phyloP scores from a whole-genome alignment of 2,888 invertebrate genomes.

The Drosophila diplacantha region DNA sequence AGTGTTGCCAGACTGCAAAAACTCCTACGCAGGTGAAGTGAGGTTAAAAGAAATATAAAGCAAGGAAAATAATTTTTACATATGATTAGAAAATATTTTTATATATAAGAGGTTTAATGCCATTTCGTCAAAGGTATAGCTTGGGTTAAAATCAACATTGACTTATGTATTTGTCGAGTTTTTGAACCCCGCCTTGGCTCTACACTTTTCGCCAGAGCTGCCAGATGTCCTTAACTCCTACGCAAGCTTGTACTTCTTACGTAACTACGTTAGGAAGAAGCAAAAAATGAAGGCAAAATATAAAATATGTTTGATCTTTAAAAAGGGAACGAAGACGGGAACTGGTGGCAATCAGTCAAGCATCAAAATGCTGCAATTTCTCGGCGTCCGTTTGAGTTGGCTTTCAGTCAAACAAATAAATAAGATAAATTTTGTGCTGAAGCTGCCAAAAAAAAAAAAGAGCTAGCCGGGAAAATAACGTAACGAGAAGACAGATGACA shows the following conservation, averaged over 20 bases:
- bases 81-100: neutral
- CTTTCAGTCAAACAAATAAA: slow-evolving; percentile 64
- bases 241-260: slow-evolving; percentile 14
- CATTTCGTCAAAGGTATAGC: neutral
- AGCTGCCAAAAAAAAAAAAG: slow-evolving; percentile 65
- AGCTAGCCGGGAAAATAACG: slow-evolving; percentile 19
- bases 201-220: neutral
- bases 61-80: no score
- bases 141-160: slow-evolving; percentile 38
- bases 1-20: slow-evolving; percentile 20
- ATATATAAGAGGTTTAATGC: neutral
- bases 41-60: no score
- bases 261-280: neutral
- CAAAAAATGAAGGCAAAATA: neutral
- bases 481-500: slow-evolving; percentile 43
- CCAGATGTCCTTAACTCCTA: slow-evolving; percentile 43
- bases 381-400: slow-evolving; percentile 32
- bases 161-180: slow-evolving; percentile 7
- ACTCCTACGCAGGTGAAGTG: slow-evolving; percentile 36
- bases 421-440: slow-evolving; percentile 69
- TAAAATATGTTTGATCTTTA: slow-evolving; percentile 1
- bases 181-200: accelerated
- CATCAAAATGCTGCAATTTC: slow-evolving; percentile 69
- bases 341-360: slow-evolving; percentile 68
- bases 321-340: neutral